Evolutionary conservation across 2,888 invertebrate genomes (phyloP).

Genomic region (Protophormia terraenovae): DNA sequence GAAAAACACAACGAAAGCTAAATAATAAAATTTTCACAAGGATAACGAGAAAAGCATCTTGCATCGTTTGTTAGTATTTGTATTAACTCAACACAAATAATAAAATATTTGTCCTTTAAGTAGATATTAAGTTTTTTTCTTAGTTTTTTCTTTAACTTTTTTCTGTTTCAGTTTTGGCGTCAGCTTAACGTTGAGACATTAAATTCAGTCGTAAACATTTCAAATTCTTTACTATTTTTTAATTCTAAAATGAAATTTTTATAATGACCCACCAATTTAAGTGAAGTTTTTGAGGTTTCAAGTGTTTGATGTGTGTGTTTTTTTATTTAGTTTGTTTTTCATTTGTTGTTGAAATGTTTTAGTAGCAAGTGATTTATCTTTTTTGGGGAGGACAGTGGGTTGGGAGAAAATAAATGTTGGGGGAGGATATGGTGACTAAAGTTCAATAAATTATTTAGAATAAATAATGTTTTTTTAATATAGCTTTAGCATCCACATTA

Average conservation of each 20-base stretch:
- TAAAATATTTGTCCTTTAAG: background rate
- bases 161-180: slow-evolving; percentile 22
- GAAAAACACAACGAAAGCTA: background rate
- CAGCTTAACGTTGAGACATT: slow-evolving; percentile 11
- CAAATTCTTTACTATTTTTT: background rate
- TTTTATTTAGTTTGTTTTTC: background rate
- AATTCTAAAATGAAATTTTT: background rate
- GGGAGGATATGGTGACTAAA: too few species aligned
- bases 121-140: background rate
- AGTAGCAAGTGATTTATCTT: slow-evolving; percentile 18
- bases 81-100: background rate
- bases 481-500: too few species aligned
- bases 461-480: too few species aligned
- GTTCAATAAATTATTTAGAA: background rate
- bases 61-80: background rate
- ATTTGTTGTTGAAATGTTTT: slow-evolving; percentile 8
- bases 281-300: background rate
- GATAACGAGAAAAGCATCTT: too few species aligned
- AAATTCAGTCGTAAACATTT: slow-evolving; percentile 20
- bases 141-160: background rate
- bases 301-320: background rate
- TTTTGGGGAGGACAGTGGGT: background rate
- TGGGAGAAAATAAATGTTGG: background rate
- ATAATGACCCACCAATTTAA: slow-evolving; percentile 38
- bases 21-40: too few species aligned